Percentiles rank a stretch among this genome's conserved stretches.
Conservation (phyloP, 1,140 invertebrate genomes). For the Telenomus remus region DNA sequence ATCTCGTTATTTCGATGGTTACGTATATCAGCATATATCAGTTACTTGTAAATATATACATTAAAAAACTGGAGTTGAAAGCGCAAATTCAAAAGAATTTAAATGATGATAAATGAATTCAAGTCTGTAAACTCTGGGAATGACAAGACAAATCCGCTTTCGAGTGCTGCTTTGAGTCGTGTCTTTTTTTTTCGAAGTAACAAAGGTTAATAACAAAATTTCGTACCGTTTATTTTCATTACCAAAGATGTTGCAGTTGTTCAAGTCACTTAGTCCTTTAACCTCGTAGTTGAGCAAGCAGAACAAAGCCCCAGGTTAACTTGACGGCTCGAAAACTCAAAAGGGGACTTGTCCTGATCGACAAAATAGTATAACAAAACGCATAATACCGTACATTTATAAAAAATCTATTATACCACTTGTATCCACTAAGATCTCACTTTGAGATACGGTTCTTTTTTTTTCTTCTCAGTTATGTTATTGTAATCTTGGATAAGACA, state of each 20-base stretch:
- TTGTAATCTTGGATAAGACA: conserved; percentile 19
- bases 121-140: not conserved
- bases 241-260: conserved; percentile 1
- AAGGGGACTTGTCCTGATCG: conserved; percentile 1
- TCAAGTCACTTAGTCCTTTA: conserved; percentile 5
- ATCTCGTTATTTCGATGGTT: conserved; percentile 69
- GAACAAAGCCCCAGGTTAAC: not conserved
- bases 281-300: no score
- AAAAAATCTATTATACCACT: conserved; percentile 13
- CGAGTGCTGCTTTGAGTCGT: not conserved
- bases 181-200: not conserved
- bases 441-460: conserved; percentile 15
- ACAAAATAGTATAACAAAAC: conserved; percentile 22
- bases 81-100: conserved; percentile 2
- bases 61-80: conserved; percentile 11
- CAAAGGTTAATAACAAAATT: not conserved
- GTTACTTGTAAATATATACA: conserved; percentile 60
- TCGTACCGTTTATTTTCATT: not conserved
- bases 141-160: not conserved
- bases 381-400: conserved; percentile 29
- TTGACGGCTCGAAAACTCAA: conserved; percentile 21
- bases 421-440: conserved; percentile 43
- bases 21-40: conserved; percentile 61
- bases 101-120: conserved; percentile 8
- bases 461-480: conserved; percentile 19